These are phyloP conservation scores for Phrynocephalus vlangalii DNA, from an alignment of 2,797 vertebrate genomes.

Conservation along the genomic window DNA sequence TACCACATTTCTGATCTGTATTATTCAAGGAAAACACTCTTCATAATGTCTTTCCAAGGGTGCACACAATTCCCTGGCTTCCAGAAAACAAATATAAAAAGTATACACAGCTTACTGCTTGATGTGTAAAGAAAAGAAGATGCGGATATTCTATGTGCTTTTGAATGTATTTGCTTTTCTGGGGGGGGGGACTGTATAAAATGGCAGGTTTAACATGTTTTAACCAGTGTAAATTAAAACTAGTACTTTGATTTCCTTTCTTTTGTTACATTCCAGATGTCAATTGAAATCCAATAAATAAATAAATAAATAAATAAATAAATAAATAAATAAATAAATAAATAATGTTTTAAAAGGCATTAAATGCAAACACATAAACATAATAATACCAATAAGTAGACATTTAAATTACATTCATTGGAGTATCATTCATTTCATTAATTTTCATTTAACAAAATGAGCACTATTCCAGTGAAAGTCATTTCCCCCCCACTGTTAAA, in stretches of 20 bases:
- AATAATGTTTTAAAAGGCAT: constrained; percentile 42
- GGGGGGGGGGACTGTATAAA: constrained; percentile 42
- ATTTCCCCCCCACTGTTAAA: constrained; percentile 2
- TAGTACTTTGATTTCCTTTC: constrained; percentile 34
- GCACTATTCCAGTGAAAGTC: constrained; percentile 24
- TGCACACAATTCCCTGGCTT: constrained; percentile 58
- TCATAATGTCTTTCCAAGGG: constrained; percentile 60
- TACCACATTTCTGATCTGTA: constrained; percentile 54
- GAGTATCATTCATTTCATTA: constrained; percentile 23
- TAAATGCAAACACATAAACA: constrained; percentile 34
- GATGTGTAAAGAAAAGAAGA: constrained; percentile 49
- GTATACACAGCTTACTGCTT: constrained; percentile 52
- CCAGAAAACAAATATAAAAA: constrained; percentile 56
- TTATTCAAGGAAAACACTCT: constrained; percentile 63
- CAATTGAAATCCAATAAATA: not conserved
- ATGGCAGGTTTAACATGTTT: not conserved
- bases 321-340: too few species aligned
- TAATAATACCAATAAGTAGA: not conserved
- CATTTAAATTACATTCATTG: too few species aligned
- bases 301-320: too few species aligned
- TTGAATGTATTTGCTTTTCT: constrained; percentile 57
- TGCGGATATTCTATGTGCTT: constrained; percentile 24
- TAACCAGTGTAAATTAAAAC: constrained; percentile 32
- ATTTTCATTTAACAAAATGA: constrained; percentile 23
- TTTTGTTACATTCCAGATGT: not conserved